Percentiles rank a stretch among this genome's conserved stretches.
These are phyloP conservation scores for Hemicentrotus pulcherrimus DNA, from an alignment of 35 echinoderm and acorn worm species.

Conservation along the genomic window DNA sequence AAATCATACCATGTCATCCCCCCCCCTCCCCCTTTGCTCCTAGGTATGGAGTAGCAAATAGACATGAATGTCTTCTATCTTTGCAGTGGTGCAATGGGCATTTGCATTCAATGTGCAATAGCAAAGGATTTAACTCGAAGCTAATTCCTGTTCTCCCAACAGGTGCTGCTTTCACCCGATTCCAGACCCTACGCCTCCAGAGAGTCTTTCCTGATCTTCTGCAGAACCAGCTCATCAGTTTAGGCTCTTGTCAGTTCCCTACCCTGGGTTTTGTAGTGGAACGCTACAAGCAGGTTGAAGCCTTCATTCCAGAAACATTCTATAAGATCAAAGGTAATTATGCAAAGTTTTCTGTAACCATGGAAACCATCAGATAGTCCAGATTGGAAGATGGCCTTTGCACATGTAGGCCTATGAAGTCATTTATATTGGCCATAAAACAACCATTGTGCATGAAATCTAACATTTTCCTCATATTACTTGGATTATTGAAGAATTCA, in stretches of 20 bases:
- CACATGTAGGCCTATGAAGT: too few species aligned
- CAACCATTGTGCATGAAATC: too few species aligned
- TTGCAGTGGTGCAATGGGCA: neutral
- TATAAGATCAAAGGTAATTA: constrained; percentile 95
- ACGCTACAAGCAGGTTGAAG: constrained; percentile 92
- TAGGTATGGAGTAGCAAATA: neutral
- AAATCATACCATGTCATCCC: too few species aligned
- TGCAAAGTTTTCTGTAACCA: neutral
- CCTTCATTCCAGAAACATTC: constrained; percentile 89
- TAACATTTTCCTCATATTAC: too few species aligned
- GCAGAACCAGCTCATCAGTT: constrained; percentile 83
- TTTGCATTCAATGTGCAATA: too few species aligned
- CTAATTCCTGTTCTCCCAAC: neutral
- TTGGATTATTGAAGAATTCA: too few species aligned
- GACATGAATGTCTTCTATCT: neutral
- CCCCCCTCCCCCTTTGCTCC: too few species aligned
- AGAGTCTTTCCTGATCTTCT: constrained; percentile 88
- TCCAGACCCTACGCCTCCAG: constrained; percentile 86
- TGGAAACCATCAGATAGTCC: neutral
- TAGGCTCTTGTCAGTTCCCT: constrained; percentile 98
- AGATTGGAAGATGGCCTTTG: too few species aligned
- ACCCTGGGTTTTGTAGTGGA: constrained; percentile 98
- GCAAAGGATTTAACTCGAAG: neutral
- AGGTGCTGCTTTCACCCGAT: constrained; percentile 91
- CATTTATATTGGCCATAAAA: too few species aligned